Percentiles rank a stretch among this genome's conserved stretches.
phyloP scores from a whole-genome alignment of 2,797 vertebrate genomes.

The Scolopax bukidnonensis region DNA sequence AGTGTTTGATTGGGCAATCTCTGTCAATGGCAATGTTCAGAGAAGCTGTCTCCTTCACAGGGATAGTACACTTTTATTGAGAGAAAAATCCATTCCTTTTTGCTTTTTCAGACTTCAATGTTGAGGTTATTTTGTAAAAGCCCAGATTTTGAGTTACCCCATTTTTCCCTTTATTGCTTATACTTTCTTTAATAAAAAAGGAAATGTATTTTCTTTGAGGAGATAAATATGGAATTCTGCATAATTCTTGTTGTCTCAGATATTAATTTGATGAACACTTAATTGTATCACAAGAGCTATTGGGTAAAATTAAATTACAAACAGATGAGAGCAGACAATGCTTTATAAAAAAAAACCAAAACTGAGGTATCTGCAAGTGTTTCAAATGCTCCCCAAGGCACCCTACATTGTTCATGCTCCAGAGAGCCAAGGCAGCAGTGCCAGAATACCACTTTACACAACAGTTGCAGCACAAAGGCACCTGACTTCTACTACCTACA shows the following conservation, averaged over 20 bases:
- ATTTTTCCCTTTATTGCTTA: not conserved
- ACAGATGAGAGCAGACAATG: slow-evolving; percentile 2
- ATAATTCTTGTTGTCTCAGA: not conserved
- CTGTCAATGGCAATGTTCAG: not conserved
- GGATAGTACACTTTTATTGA: not conserved
- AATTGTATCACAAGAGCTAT: slow-evolving; percentile 18
- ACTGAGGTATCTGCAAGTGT: not conserved
- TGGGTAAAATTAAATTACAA: slow-evolving; percentile 36
- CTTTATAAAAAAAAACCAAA: not conserved
- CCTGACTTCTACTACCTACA: not conserved
- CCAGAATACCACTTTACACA: not conserved
- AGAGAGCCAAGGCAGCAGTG: not conserved
- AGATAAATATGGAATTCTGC: not conserved
- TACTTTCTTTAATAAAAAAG: not conserved
- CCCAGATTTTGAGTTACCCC: not conserved
- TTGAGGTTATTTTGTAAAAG: not conserved
- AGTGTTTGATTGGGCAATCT: not conserved
- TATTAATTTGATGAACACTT: slow-evolving; percentile 32
- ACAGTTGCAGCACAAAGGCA: not conserved
- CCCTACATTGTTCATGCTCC: not conserved
- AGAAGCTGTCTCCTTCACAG: slow-evolving; percentile 14
- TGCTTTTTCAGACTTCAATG: not conserved
- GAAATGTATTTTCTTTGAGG: not conserved
- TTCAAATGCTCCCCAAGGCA: not conserved
- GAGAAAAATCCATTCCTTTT: not conserved